A percentile compares a stretch with the other conserved stretches of the same genome.
These are phyloP conservation scores for Drosophila paranaensis DNA, from an alignment of 2,888 invertebrate genomes.

Conservation along the genomic window DNA sequence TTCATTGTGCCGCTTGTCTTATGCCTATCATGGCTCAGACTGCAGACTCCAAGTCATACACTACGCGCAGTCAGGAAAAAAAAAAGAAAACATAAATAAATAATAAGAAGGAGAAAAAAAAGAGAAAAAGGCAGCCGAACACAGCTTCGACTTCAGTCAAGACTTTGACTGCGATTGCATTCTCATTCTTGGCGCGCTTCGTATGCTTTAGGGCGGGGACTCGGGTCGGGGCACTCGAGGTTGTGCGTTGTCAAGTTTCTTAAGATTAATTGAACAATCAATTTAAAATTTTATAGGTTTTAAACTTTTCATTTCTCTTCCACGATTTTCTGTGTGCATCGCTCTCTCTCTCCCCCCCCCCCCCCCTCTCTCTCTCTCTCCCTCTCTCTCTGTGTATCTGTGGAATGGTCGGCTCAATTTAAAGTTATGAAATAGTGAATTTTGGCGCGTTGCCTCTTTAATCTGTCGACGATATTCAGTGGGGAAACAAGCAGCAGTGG, in stretches of 20 bases:
- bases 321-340: conserved; percentile 59
- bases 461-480: conserved; percentile 11
- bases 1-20: conserved; percentile 28
- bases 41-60: conserved; percentile 13
- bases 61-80: conserved; percentile 17
- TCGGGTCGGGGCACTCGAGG: conserved; percentile 47
- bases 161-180: conserved; percentile 45
- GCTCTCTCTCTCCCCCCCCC: background rate
- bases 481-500: conserved; percentile 2
- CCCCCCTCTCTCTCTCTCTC: conserved; percentile 1
- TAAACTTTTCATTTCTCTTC: conserved; percentile 77
- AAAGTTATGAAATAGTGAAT: conserved; percentile 72
- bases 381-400: conserved; percentile 52
- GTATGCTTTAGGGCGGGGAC: background rate
- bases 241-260: conserved; percentile 79
- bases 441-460: conserved; percentile 42
- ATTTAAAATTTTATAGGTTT: conserved; percentile 84
- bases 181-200: conserved; percentile 38
- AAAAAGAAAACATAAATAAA: background rate
- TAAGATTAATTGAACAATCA: conserved; percentile 84
- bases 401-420: conserved; percentile 60
- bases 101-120: background rate
- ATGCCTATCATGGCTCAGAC: conserved; percentile 10
- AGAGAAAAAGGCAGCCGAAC: conserved; percentile 15
- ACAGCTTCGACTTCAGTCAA: conserved; percentile 20